phyloP scores from a whole-genome alignment of 2,113 vertebrate species.

The Hymenochirus boettgeri region DNA sequence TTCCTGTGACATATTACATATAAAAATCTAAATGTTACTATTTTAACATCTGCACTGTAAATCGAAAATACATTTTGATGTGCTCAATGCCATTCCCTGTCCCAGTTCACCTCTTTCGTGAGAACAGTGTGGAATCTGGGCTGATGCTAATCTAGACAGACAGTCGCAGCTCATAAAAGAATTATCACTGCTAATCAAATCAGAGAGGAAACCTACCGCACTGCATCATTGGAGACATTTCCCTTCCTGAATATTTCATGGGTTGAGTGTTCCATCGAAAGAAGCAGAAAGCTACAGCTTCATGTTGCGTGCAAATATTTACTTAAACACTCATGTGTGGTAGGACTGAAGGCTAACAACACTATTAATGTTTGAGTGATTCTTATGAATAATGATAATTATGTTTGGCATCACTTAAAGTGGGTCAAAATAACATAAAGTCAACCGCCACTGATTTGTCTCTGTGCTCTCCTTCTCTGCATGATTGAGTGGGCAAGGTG shows the following conservation, averaged over 20 bases:
- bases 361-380: slow-evolving; percentile 70
- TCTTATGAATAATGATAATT: slow-evolving; percentile 85
- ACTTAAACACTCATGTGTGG: slow-evolving; percentile 66
- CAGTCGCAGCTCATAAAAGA: slow-evolving; percentile 93
- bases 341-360: slow-evolving; percentile 54
- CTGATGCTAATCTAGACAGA: slow-evolving; percentile 87
- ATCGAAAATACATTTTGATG: neutral
- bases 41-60: slow-evolving; percentile 14
- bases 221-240: slow-evolving; percentile 71
- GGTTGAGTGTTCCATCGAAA: slow-evolving; percentile 65
- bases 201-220: slow-evolving; percentile 80
- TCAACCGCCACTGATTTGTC: slow-evolving; percentile 51
- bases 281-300: slow-evolving; percentile 75
- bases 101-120: slow-evolving; percentile 64
- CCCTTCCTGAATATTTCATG: slow-evolving; percentile 89
- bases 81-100: slow-evolving; percentile 40
- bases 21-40: neutral
- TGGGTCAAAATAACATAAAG: slow-evolving; percentile 59
- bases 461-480: slow-evolving; percentile 56
- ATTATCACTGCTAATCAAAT: slow-evolving; percentile 96
- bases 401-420: slow-evolving; percentile 73
- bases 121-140: slow-evolving; percentile 73
- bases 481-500: slow-evolving; percentile 64
- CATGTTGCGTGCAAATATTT: slow-evolving; percentile 88
- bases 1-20: neutral